These are phyloP conservation scores for Chaenocephalus aceratus DNA, from an alignment of 2,113 vertebrate genomes.

Conservation along the genomic window DNA sequence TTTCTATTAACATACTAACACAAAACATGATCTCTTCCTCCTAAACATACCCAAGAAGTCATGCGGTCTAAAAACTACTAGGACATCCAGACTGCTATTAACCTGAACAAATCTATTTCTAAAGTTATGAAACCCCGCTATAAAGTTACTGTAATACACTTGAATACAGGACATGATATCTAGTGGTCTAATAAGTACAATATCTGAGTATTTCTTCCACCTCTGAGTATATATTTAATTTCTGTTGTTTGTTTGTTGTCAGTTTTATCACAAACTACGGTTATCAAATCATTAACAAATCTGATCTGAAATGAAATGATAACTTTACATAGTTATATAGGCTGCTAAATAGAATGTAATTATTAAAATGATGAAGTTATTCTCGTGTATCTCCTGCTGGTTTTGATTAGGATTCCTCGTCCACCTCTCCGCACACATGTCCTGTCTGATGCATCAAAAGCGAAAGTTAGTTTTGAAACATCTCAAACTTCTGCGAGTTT, in stretches of 20 bases:
- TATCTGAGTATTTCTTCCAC: too few species aligned
- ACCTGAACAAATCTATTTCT: too few species aligned
- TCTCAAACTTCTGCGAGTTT: conserved; percentile 2
- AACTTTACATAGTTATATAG: not conserved
- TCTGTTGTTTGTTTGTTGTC: not conserved
- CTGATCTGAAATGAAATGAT: too few species aligned
- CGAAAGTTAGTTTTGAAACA: conserved; percentile 11
- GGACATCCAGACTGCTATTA: too few species aligned
- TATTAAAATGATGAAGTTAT: not conserved
- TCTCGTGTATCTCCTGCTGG: too few species aligned
- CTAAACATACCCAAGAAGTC: too few species aligned
- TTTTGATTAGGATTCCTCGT: too few species aligned
- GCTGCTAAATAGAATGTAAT: not conserved
- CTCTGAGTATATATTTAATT: not conserved
- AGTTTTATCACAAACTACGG: not conserved
- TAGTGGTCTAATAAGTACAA: too few species aligned
- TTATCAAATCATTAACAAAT: not conserved
- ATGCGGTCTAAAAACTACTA: too few species aligned
- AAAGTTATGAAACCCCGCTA: too few species aligned
- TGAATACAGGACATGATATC: not conserved
- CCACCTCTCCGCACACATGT: not conserved
- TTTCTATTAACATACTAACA: too few species aligned
- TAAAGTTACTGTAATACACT: not conserved
- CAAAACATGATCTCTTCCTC: too few species aligned
- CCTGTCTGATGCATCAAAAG: not conserved